phyloP scores from a whole-genome alignment of 2,888 invertebrate genomes.

The Acholoe squamosa region DNA sequence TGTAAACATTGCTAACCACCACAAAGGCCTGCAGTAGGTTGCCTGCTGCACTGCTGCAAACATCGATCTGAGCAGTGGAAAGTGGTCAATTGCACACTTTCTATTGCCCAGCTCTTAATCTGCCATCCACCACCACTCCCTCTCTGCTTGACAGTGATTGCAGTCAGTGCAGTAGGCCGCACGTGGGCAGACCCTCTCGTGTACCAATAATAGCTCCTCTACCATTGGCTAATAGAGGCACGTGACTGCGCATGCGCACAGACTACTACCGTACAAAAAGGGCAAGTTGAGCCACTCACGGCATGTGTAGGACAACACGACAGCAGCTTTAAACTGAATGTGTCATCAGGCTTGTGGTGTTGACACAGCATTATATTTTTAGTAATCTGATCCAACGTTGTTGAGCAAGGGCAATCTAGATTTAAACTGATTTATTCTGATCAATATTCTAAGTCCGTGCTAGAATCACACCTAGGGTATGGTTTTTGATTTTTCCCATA shows the following conservation, averaged over 20 bases:
- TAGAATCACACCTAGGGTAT: no score
- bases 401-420: neutral
- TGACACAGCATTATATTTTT: neutral
- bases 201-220: neutral
- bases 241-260: neutral
- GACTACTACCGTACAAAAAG: neutral
- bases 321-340: neutral
- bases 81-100: slow-evolving; percentile 4
- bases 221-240: neutral
- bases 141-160: neutral
- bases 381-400: neutral
- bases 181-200: neutral
- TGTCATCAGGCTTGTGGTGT: neutral
- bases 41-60: neutral
- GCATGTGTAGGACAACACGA: neutral
- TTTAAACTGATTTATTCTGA: neutral
- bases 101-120: neutral
- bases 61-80: neutral
- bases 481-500: no score
- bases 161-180: neutral
- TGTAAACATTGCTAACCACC: no score
- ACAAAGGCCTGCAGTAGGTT: no score
- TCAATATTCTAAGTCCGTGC: neutral
- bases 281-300: neutral
- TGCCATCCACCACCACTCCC: neutral